Percentiles rank a stretch among this genome's conserved stretches.
phyloP scores from a whole-genome alignment of 2,888 invertebrate genomes.

The Masnerella sp. region DNA sequence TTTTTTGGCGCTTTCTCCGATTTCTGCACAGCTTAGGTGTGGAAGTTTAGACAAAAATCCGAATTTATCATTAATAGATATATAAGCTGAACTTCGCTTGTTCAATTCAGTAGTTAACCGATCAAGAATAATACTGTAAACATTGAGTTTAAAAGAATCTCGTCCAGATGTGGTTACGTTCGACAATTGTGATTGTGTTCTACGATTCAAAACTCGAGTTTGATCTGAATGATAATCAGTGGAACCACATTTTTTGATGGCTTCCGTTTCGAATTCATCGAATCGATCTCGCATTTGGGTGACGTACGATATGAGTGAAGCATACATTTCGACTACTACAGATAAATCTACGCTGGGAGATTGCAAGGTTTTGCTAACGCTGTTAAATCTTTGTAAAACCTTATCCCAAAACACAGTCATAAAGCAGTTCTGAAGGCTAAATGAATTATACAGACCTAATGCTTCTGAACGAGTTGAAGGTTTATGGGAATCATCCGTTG shows the following conservation, averaged over 20 bases:
- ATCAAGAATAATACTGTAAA: slow-evolving; percentile 21
- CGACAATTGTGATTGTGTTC: slow-evolving; percentile 14
- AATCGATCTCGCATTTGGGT: slow-evolving; percentile 16
- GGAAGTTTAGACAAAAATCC: slow-evolving; percentile 26
- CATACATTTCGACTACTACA: slow-evolving; percentile 35
- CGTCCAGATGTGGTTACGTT: background rate
- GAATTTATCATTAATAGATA: slow-evolving; percentile 20
- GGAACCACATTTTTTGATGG: slow-evolving; percentile 25
- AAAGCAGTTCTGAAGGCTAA: slow-evolving; percentile 36
- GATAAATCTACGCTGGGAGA: slow-evolving; percentile 26
- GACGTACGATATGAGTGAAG: slow-evolving; percentile 18
- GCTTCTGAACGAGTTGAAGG: slow-evolving; percentile 38
- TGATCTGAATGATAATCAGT: slow-evolving; percentile 8
- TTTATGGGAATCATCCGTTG: slow-evolving; percentile 33
- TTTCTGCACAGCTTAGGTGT: background rate
- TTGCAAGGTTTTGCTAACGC: slow-evolving; percentile 38
- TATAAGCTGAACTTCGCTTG: slow-evolving; percentile 6
- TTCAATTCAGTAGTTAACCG: slow-evolving; percentile 8
- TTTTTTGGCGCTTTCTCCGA: slow-evolving; percentile 6
- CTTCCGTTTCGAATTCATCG: slow-evolving; percentile 28
- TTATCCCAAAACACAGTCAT: slow-evolving; percentile 40
- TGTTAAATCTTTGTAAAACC: slow-evolving; percentile 42
- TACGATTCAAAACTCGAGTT: slow-evolving; percentile 17
- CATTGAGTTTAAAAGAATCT: slow-evolving; percentile 4
- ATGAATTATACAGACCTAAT: slow-evolving; percentile 12